phyloP scores from a whole-genome alignment of 2,113 vertebrate genomes.

The Pedetes capensis region DNA sequence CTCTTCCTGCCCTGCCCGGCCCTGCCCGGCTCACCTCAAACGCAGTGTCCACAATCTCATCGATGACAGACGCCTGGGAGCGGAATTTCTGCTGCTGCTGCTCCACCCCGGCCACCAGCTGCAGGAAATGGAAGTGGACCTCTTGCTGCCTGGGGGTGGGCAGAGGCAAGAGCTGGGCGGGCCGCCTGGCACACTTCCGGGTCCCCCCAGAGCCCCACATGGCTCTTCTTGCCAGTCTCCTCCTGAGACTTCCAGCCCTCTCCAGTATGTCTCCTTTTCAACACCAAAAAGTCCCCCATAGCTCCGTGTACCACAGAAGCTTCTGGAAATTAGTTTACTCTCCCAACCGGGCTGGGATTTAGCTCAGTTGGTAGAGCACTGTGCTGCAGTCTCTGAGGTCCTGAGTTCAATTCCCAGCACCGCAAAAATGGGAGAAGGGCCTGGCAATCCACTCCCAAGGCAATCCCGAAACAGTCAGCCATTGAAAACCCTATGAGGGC shows the following conservation, averaged over 20 bases:
- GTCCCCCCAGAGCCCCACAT: not conserved
- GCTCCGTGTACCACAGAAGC: not conserved
- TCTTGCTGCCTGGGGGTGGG: conserved; percentile 50
- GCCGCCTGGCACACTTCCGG: not conserved
- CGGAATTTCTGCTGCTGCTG: conserved; percentile 69
- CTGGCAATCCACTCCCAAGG: too few relatives aligned
- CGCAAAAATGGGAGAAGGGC: too few relatives aligned
- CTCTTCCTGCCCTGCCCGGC: too few relatives aligned
- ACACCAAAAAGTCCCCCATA: not conserved
- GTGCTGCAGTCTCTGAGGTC: too few relatives aligned
- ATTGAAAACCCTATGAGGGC: too few relatives aligned
- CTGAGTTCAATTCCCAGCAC: too few relatives aligned
- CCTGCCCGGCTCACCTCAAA: conserved; percentile 68
- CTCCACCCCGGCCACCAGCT: conserved; percentile 63
- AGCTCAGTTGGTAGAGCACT: too few relatives aligned
- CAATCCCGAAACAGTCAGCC: too few relatives aligned
- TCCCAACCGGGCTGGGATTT: too few relatives aligned
- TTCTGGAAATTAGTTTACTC: not conserved
- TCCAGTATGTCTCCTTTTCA: not conserved
- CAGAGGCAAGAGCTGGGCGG: not conserved
- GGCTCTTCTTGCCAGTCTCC: not conserved
- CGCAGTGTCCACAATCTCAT: conserved; percentile 69
- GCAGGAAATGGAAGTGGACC: conserved; percentile 66
- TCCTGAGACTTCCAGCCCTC: not conserved
- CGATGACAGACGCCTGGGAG: conserved; percentile 47